Conservation (phyloP, 2,888 invertebrate genomes). For the Tholera decimalis region DNA sequence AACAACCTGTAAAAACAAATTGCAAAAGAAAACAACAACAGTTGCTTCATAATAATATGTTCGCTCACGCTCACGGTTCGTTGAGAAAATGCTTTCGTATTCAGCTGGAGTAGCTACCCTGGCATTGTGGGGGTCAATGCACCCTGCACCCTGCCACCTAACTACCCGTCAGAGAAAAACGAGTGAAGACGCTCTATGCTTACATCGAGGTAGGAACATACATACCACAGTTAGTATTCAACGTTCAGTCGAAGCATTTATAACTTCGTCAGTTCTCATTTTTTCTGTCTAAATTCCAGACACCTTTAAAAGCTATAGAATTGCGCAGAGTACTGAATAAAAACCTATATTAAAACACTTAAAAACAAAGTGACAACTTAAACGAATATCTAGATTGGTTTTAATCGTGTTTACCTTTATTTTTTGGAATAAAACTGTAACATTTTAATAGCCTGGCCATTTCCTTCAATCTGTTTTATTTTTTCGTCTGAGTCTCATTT, state of each 20-base stretch:
- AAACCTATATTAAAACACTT: neutral
- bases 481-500: neutral
- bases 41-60: conserved; percentile 63
- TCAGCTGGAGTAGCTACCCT: conserved; percentile 68
- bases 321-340: neutral
- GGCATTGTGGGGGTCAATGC: conserved; percentile 63
- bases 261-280: neutral
- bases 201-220: conserved; percentile 35
- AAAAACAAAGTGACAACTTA: neutral
- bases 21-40: conserved; percentile 57
- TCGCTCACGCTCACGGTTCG: conserved; percentile 63
- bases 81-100: conserved; percentile 74
- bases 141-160: conserved; percentile 53
- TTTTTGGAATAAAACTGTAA: neutral
- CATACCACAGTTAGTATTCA: conserved; percentile 50
- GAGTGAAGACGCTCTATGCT: conserved; percentile 62
- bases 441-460: neutral
- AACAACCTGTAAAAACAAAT: conserved; percentile 57
- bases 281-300: neutral
- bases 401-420: too few relatives aligned
- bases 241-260: conserved; percentile 31
- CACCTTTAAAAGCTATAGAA: neutral
- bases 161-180: conserved; percentile 72
- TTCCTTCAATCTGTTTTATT: neutral
- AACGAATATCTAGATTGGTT: neutral